These are phyloP conservation scores for Griposia aprilina DNA, from an alignment of 2,888 invertebrate genomes.

Conservation along the genomic window DNA sequence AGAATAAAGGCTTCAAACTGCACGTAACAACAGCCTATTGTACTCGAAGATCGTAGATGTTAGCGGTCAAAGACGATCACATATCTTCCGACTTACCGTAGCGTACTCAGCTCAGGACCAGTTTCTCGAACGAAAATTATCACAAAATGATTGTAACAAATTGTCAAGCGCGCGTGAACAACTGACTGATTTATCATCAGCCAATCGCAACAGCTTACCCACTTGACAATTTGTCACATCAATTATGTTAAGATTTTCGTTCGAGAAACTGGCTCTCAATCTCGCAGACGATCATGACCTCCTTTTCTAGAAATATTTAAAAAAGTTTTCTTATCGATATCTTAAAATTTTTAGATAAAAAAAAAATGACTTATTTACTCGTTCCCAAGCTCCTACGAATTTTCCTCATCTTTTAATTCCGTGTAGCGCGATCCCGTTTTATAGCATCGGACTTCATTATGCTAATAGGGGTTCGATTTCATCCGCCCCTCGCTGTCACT, in stretches of 20 bases:
- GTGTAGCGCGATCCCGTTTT: constrained; percentile 77
- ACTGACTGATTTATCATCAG: too few relatives aligned
- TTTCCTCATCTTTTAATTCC: constrained; percentile 60
- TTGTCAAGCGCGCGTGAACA: not conserved
- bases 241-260: not conserved
- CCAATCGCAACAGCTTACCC: not conserved
- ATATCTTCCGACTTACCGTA: not conserved
- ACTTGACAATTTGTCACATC: not conserved
- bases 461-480: constrained; percentile 85
- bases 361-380: constrained; percentile 2
- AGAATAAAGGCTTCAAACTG: not conserved
- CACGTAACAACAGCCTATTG: too few relatives aligned
- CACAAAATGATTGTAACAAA: too few relatives aligned
- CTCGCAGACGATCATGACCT: not conserved
- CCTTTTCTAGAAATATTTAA: too few relatives aligned
- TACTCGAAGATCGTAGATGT: too few relatives aligned
- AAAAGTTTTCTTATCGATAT: not conserved
- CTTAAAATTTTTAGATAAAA: not conserved
- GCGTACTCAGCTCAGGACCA: not conserved
- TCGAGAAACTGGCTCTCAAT: too few relatives aligned
- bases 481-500: constrained; percentile 68
- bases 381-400: constrained; percentile 14
- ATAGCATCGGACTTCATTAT: constrained; percentile 85
- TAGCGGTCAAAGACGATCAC: not conserved
- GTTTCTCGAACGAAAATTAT: not conserved